Conservation (phyloP, 2,888 invertebrate genomes). For the Brassicogethes aeneus region DNA sequence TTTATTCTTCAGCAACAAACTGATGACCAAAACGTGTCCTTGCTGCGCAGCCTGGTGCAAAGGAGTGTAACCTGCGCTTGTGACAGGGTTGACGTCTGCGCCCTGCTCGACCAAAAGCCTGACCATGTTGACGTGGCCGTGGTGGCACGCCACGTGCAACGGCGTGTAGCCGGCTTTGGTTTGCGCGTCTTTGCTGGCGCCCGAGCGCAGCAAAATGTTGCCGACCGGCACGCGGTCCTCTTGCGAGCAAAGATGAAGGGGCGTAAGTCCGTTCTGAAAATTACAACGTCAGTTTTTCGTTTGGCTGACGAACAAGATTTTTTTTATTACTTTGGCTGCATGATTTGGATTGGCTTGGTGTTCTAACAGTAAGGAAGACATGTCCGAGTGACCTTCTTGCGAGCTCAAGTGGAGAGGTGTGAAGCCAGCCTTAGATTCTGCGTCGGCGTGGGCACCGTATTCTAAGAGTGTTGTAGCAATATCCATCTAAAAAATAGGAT, state of each 20-base stretch:
- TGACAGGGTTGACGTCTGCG: constrained; percentile 75
- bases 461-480: constrained; percentile 90
- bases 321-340: constrained; percentile 61
- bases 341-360: constrained; percentile 80
- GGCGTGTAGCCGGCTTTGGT: constrained; percentile 90
- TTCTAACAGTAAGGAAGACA: constrained; percentile 86
- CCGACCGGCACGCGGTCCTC: constrained; percentile 88
- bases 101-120: constrained; percentile 80
- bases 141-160: constrained; percentile 93
- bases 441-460: constrained; percentile 84
- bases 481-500: constrained; percentile 68
- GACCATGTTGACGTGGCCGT: constrained; percentile 90
- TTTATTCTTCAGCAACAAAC: constrained; percentile 80
- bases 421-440: constrained; percentile 93
- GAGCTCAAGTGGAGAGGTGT: constrained; percentile 92
- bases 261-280: constrained; percentile 74
- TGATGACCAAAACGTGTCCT: constrained; percentile 84
- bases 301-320: not conserved
- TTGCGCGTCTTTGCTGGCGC: constrained; percentile 62
- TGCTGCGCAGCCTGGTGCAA: constrained; percentile 98
- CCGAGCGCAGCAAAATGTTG: constrained; percentile 65
- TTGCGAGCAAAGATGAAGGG: constrained; percentile 90
- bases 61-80: constrained; percentile 82
- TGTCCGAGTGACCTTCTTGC: constrained; percentile 90
- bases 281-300: not conserved